These are phyloP conservation scores for Heteropelma amictum DNA, from an alignment of 2,888 invertebrate species.

Conservation along the genomic window DNA sequence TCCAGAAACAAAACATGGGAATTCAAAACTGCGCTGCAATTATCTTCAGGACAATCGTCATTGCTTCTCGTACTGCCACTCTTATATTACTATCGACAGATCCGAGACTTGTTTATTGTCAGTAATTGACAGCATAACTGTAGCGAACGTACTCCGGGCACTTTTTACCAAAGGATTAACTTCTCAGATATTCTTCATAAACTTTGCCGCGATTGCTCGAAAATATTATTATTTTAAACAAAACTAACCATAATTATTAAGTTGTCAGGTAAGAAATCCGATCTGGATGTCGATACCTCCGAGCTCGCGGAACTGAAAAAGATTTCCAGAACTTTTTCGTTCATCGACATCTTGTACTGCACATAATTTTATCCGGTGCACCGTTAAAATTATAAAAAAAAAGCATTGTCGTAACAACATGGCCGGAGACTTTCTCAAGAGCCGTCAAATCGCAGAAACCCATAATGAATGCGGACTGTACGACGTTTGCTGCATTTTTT, in stretches of 20 bases:
- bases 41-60: slow-evolving; percentile 42
- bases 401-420: not conserved
- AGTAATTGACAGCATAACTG: slow-evolving; percentile 16
- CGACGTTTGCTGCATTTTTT: slow-evolving; percentile 11
- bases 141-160: not conserved
- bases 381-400: not conserved
- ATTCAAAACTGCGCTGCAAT: slow-evolving; percentile 50
- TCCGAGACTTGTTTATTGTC: slow-evolving; percentile 23
- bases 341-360: slow-evolving; percentile 9
- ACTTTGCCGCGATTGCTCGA: too few species aligned
- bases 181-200: slow-evolving; percentile 30
- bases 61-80: slow-evolving; percentile 35
- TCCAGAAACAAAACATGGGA: slow-evolving; percentile 54
- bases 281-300: not conserved
- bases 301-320: not conserved
- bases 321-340: not conserved
- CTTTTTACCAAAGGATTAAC: not conserved
- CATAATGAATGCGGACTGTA: not conserved
- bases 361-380: slow-evolving; percentile 6
- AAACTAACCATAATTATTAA: not conserved
- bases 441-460: slow-evolving; percentile 35
- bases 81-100: slow-evolving; percentile 33
- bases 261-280: slow-evolving; percentile 5
- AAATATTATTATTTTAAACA: too few species aligned
- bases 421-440: slow-evolving; percentile 31